Evolutionary conservation across 2,888 invertebrate genomes (phyloP).

Genomic region (Amblyteles armatorius): DNA sequence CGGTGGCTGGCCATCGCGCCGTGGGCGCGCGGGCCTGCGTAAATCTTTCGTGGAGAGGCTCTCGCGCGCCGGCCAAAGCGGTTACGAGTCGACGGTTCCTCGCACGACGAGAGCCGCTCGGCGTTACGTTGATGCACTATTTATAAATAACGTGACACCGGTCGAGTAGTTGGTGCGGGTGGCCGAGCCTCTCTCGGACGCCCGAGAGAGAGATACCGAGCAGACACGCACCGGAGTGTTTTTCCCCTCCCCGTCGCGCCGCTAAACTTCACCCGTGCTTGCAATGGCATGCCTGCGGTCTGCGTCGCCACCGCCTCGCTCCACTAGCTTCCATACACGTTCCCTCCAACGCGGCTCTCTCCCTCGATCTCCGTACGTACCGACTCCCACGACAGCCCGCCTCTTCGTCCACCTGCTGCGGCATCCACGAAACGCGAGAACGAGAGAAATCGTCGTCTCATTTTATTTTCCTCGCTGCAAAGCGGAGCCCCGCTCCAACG

Average conservation of each 20-base stretch:
- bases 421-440: constrained; percentile 41
- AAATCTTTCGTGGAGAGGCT: constrained; percentile 78
- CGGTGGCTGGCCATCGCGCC: constrained; percentile 43
- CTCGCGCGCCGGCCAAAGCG: constrained; percentile 62
- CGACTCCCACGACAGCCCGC: constrained; percentile 60
- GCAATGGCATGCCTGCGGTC: constrained; percentile 33
- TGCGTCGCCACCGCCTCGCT: constrained; percentile 52
- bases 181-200: constrained; percentile 64
- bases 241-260: background rate
- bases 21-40: constrained; percentile 73
- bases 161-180: constrained; percentile 78
- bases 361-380: constrained; percentile 43
- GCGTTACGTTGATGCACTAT: constrained; percentile 83
- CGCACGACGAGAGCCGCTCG: constrained; percentile 60
- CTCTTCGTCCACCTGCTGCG: constrained; percentile 73
- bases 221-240: constrained; percentile 22
- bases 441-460: constrained; percentile 18
- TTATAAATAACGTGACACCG: constrained; percentile 83
- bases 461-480: constrained; percentile 43
- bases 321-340: constrained; percentile 46
- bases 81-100: constrained; percentile 72
- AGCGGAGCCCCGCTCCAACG: constrained; percentile 15
- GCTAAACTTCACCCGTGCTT: constrained; percentile 17
- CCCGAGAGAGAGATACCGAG: constrained; percentile 25
- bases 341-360: background rate